These are phyloP conservation scores for Lutjanus argentimaculatus DNA, from an alignment of 2,797 vertebrate species.

Conservation along the genomic window DNA sequence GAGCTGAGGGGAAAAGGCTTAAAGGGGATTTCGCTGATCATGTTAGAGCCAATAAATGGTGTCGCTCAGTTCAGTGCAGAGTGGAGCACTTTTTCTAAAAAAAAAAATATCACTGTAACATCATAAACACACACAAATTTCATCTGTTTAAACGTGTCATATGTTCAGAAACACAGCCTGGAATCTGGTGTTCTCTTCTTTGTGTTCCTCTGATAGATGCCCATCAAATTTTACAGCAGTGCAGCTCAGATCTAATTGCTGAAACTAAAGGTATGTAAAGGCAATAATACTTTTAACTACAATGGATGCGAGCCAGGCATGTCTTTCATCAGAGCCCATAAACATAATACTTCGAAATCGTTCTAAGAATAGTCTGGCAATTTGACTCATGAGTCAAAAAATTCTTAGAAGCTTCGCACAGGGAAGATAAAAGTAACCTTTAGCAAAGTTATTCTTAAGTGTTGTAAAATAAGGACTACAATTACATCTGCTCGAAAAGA, in stretches of 20 bases:
- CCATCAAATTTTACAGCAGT: constrained; percentile 32
- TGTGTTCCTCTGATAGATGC: constrained; percentile 16
- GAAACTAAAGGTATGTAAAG: constrained; percentile 37
- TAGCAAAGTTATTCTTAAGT: constrained; percentile 1
- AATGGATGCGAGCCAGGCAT: constrained; percentile 34
- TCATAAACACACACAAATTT: constrained; percentile 27
- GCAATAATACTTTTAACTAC: constrained; percentile 25
- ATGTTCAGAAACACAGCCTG: constrained; percentile 10
- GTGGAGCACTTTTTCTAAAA: background rate
- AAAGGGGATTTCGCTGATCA: constrained; percentile 48
- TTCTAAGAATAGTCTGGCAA: background rate
- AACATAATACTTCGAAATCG: background rate
- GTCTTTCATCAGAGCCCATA: background rate
- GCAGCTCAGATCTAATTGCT: constrained; percentile 21
- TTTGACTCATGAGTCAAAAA: background rate
- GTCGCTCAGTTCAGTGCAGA: constrained; percentile 24
- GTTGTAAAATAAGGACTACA: background rate
- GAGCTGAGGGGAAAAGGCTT: constrained; percentile 46
- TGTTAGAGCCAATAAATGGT: constrained; percentile 46
- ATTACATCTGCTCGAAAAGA: background rate
- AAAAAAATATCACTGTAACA: constrained; percentile 7
- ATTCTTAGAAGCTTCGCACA: background rate
- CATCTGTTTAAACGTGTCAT: constrained; percentile 39
- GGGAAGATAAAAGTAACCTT: background rate
- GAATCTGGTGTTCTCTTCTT: constrained; percentile 10